These are phyloP conservation scores for Sebastes ruberrimus DNA, from an alignment of 2,797 vertebrate genomes.

Conservation along the genomic window DNA sequence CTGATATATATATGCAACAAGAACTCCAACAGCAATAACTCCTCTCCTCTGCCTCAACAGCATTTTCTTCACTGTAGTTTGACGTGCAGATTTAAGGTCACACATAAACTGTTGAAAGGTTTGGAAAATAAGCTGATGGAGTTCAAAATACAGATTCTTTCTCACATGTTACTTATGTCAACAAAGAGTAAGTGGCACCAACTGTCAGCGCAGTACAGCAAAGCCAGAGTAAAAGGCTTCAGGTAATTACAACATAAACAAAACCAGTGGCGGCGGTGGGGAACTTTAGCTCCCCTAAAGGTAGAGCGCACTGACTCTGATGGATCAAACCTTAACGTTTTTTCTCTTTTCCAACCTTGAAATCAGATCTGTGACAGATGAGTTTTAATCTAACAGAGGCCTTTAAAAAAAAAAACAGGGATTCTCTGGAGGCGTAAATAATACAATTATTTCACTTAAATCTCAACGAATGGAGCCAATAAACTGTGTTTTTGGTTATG, in stretches of 20 bases:
- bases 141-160: background rate
- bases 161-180: background rate
- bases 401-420: accelerated
- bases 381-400: background rate
- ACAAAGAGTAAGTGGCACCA: background rate
- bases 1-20: conserved; percentile 8
- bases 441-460: background rate
- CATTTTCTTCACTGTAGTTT: background rate
- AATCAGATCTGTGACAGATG: background rate
- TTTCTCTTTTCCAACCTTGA: background rate
- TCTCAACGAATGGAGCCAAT: background rate
- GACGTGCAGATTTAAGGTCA: background rate
- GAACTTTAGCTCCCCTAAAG: background rate
- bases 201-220: background rate
- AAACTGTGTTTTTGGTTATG: background rate
- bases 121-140: background rate
- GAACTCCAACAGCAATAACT: background rate
- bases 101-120: background rate
- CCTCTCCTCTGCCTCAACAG: background rate
- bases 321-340: background rate
- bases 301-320: background rate
- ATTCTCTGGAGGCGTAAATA: background rate
- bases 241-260: conserved; percentile 8
- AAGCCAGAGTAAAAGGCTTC: background rate
- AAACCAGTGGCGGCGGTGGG: background rate